phyloP scores from a whole-genome alignment of 2,888 invertebrate genomes.

The Leptura quadrifasciata region DNA sequence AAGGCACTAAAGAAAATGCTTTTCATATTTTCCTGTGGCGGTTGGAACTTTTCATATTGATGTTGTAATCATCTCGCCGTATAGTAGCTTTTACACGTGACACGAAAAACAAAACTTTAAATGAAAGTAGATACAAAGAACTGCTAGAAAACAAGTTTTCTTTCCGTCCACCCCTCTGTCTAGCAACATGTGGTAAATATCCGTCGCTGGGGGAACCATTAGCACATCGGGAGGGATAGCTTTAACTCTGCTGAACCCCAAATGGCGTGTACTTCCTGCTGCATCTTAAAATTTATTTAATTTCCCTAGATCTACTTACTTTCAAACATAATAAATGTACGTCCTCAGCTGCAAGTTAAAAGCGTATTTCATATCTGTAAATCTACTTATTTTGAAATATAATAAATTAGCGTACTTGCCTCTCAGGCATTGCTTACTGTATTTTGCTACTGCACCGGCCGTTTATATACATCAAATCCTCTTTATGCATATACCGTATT shows the following conservation, averaged over 20 bases:
- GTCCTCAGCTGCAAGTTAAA: not conserved
- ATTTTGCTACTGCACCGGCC: not conserved
- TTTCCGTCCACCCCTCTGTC: constrained; percentile 23
- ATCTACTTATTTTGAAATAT: not conserved
- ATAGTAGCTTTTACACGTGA: constrained; percentile 38
- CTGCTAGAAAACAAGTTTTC: constrained; percentile 38
- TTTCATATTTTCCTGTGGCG: constrained; percentile 14
- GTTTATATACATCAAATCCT: not conserved
- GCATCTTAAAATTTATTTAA: constrained; percentile 16
- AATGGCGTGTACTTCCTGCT: constrained; percentile 8
- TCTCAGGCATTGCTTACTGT: not conserved
- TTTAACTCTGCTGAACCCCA: constrained; percentile 9
- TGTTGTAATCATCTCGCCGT: constrained; percentile 29
- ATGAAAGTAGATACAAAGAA: constrained; percentile 36
- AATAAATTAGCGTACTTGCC: not conserved
- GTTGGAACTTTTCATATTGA: constrained; percentile 32
- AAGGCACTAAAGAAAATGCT: not conserved
- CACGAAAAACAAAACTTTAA: constrained; percentile 40
- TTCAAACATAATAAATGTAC: not conserved
- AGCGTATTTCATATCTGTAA: not conserved
- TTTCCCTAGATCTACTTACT: not conserved
- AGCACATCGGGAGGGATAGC: constrained; percentile 22
- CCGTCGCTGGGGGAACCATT: constrained; percentile 30
- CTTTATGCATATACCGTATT: not conserved
- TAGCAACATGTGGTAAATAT: constrained; percentile 49